Conservation (phyloP, 2,888 invertebrate genomes). For the Chaitophorus viminalis region DNA sequence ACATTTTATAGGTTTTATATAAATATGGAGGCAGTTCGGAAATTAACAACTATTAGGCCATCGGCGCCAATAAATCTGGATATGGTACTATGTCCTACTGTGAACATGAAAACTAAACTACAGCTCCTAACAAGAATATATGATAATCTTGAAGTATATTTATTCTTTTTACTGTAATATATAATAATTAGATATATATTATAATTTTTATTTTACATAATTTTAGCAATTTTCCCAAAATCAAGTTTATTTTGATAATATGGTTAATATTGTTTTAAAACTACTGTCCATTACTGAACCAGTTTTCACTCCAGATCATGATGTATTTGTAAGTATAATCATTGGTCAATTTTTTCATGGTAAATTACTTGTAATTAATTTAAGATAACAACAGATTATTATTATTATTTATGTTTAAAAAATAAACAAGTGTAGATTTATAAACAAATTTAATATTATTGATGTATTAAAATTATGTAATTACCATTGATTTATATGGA, state of each 20-base stretch:
- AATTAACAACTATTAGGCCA: slow-evolving; percentile 7
- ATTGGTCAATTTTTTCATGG: neutral
- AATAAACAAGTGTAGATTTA: no score
- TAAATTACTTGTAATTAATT: no score
- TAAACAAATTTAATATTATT: no score
- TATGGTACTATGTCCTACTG: slow-evolving; percentile 14
- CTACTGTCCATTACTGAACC: slow-evolving; percentile 18
- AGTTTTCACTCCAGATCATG: slow-evolving; percentile 49
- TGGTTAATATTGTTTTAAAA: slow-evolving; percentile 44
- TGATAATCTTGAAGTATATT: slow-evolving; percentile 38
- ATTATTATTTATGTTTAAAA: no score
- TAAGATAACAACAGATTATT: no score
- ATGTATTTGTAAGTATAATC: slow-evolving; percentile 40
- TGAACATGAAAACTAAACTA: slow-evolving; percentile 38
- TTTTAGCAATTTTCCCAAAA: slow-evolving; percentile 47
- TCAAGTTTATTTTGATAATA: slow-evolving; percentile 43
- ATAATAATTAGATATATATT: neutral
- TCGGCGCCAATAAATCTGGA: slow-evolving; percentile 28
- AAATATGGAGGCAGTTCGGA: slow-evolving; percentile 51
- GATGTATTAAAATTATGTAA: neutral
- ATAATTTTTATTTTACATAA: neutral
- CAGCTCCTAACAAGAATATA: slow-evolving; percentile 19
- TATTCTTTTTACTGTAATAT: neutral
- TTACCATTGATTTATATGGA: no score
- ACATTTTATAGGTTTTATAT: neutral